phyloP scores from a whole-genome alignment of 1,140 invertebrate genomes.

The Sminthurinus signatus region DNA sequence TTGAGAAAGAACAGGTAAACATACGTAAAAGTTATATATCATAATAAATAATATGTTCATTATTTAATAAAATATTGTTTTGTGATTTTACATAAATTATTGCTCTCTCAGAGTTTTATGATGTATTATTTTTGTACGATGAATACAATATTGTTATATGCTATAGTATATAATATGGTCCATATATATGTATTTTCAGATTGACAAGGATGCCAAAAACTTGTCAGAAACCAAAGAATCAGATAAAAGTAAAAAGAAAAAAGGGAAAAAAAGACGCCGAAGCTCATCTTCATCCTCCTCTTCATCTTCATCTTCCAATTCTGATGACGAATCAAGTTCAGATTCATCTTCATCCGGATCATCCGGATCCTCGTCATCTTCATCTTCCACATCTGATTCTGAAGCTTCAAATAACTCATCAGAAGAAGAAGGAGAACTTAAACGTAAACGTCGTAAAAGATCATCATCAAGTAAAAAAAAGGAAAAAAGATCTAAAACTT shows the following conservation, averaged over 20 bases:
- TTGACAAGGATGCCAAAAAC: not conserved
- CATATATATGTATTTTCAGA: not conserved
- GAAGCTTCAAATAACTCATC: not conserved
- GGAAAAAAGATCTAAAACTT: too few relatives aligned
- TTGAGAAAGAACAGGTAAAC: not conserved
- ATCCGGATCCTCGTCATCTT: not conserved
- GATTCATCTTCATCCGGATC: conserved; percentile 2
- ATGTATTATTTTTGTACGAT: not conserved
- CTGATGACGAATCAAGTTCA: not conserved
- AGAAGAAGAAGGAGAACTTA: not conserved
- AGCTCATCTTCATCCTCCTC: not conserved
- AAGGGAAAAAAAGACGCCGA: too few relatives aligned
- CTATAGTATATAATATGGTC: not conserved
- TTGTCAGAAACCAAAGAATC: not conserved
- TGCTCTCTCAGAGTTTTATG: not conserved
- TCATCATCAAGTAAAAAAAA: not conserved
- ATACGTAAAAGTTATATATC: not conserved
- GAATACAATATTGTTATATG: not conserved
- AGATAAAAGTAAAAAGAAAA: not conserved
- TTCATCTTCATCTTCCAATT: conserved; percentile 6
- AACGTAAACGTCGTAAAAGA: not conserved
- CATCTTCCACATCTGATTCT: not conserved
- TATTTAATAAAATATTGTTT: not conserved
- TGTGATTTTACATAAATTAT: not conserved
- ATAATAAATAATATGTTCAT: not conserved